Percentiles rank a stretch among this genome's conserved stretches.
phyloP scores from a whole-genome alignment of 2,888 invertebrate genomes.

The Alsophila aescularia region DNA sequence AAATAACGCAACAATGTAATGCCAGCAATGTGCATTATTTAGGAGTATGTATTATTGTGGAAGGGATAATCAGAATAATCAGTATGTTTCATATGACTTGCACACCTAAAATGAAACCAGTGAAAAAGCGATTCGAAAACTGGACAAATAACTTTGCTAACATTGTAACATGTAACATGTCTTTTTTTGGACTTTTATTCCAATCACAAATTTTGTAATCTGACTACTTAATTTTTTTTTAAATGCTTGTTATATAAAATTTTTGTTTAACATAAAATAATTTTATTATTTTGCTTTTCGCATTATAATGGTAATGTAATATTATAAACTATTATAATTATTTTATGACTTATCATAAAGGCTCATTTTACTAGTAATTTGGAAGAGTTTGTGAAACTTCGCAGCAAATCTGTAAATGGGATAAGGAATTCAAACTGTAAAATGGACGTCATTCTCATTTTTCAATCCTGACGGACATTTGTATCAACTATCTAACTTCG shows the following conservation, averaged over 20 bases:
- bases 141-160: slow-evolving; percentile 39
- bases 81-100: background rate
- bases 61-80: background rate
- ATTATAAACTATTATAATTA: no score
- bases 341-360: no score
- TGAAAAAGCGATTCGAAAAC: slow-evolving; percentile 54
- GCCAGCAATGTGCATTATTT: background rate
- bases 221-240: background rate
- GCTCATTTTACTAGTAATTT: background rate
- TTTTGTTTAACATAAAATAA: background rate
- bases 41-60: background rate
- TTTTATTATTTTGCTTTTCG: no score
- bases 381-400: background rate
- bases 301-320: no score
- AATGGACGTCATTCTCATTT: slow-evolving; percentile 36
- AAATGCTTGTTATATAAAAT: background rate
- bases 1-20: background rate
- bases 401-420: background rate
- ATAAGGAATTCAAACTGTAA: slow-evolving; percentile 13
- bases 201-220: background rate
- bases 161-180: background rate
- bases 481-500: slow-evolving; percentile 36
- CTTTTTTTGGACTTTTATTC: slow-evolving; percentile 1
- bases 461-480: slow-evolving; percentile 30
- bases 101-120: slow-evolving; percentile 51